Conservation (phyloP, 2,113 vertebrate genomes). For the Mormoops blainvillei region DNA sequence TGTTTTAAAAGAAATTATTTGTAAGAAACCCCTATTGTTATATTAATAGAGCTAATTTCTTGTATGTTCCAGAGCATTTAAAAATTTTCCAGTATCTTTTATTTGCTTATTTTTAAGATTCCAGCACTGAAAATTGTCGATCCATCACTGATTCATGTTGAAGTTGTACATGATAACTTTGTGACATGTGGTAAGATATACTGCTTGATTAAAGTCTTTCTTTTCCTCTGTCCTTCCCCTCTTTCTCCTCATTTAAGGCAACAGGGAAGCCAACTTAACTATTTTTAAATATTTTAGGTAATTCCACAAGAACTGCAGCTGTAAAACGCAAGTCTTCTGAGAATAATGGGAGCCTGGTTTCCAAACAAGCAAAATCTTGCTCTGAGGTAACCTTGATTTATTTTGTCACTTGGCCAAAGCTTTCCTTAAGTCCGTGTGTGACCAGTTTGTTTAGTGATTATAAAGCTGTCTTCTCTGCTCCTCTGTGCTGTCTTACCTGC, state of each 20-base stretch:
- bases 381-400: slow-evolving; percentile 71
- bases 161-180: slow-evolving; percentile 81
- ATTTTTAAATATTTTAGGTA: slow-evolving; percentile 71
- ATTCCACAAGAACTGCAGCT: slow-evolving; percentile 71
- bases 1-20: background rate
- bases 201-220: background rate
- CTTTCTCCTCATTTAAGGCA: background rate
- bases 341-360: slow-evolving; percentile 60
- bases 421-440: background rate
- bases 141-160: slow-evolving; percentile 84
- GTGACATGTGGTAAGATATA: slow-evolving; percentile 79
- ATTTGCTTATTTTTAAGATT: slow-evolving; percentile 77
- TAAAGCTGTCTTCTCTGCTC: background rate
- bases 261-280: background rate
- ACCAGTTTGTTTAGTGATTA: background rate
- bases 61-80: background rate
- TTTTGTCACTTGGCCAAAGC: background rate
- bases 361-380: slow-evolving; percentile 78
- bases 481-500: background rate
- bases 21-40: background rate
- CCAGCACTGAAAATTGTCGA: slow-evolving; percentile 84
- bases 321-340: slow-evolving; percentile 80
- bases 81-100: background rate
- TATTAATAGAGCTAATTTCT: background rate
- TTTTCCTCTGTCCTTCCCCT: background rate